These are phyloP conservation scores for Desmodus rotundus DNA, from an alignment of 2,113 vertebrate genomes.

Conservation along the genomic window DNA sequence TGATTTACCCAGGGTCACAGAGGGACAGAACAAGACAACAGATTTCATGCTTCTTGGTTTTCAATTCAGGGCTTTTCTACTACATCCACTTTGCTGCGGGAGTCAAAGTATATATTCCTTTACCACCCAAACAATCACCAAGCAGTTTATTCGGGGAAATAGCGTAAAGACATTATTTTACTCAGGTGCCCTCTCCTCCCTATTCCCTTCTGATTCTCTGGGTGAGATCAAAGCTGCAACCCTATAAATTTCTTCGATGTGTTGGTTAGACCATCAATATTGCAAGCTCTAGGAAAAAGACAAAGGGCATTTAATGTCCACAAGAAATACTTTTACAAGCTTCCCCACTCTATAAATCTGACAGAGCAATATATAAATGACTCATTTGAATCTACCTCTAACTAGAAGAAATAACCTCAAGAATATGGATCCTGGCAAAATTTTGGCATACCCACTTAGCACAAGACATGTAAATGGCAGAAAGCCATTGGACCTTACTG, in stretches of 20 bases:
- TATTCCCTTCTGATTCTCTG: background rate
- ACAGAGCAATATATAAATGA: constrained; percentile 77
- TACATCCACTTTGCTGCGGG: background rate
- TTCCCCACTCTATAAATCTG: constrained; percentile 75
- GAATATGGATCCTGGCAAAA: constrained; percentile 22
- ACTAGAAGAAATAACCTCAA: constrained; percentile 44
- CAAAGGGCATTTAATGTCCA: constrained; percentile 71
- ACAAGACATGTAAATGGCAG: background rate
- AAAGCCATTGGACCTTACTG: background rate
- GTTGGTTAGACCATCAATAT: constrained; percentile 74
- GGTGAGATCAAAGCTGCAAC: constrained; percentile 57
- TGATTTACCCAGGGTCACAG: background rate
- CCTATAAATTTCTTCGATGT: constrained; percentile 59
- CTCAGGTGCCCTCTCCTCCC: background rate
- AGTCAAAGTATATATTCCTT: background rate
- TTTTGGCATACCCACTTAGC: background rate
- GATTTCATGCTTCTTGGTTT: background rate
- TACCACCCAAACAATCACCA: background rate
- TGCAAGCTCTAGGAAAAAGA: constrained; percentile 62
- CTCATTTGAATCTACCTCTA: constrained; percentile 70
- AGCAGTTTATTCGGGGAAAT: background rate
- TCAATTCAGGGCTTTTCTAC: background rate
- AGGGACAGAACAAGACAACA: background rate
- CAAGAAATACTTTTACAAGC: constrained; percentile 74
- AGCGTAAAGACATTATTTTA: background rate